Conservation (phyloP, 2,797 vertebrate species). For the Bucorvus abyssinicus region DNA sequence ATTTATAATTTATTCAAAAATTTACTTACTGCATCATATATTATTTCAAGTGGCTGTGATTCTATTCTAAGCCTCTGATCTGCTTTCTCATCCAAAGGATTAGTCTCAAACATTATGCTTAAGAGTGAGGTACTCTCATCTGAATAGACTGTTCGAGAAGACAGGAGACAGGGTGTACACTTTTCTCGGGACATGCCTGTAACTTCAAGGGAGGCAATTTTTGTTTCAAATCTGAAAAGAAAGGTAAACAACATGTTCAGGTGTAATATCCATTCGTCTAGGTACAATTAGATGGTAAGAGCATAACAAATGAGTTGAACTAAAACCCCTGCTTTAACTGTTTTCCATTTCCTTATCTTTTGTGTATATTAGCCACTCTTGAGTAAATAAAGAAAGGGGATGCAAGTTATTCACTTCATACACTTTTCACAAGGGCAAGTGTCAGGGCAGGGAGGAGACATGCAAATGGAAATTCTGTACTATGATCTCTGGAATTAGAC, state of each 20-base stretch:
- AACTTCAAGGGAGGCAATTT: slow-evolving; percentile 89
- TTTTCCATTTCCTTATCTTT: neutral
- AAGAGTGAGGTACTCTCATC: slow-evolving; percentile 81
- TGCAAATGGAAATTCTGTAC: neutral
- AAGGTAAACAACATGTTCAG: neutral
- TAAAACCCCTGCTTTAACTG: too few species aligned
- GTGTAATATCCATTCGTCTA: neutral
- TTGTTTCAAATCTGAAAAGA: slow-evolving; percentile 83
- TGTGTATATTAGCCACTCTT: neutral
- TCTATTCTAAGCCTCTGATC: slow-evolving; percentile 89
- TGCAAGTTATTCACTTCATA: neutral
- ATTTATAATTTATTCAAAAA: neutral
- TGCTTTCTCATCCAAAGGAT: slow-evolving; percentile 86
- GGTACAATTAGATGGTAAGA: neutral
- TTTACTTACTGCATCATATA: slow-evolving; percentile 94
- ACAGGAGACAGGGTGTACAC: slow-evolving; percentile 84
- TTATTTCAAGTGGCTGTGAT: slow-evolving; percentile 94
- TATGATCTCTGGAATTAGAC: neutral
- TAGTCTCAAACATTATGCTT: slow-evolving; percentile 92
- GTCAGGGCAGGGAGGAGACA: neutral
- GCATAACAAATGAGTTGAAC: neutral
- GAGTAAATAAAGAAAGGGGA: neutral
- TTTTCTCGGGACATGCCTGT: slow-evolving; percentile 80
- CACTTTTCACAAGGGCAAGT: neutral
- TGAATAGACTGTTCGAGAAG: slow-evolving; percentile 81